A percentile compares a stretch with the other conserved stretches of the same genome.
These are phyloP conservation scores for Mesoligia furuncula DNA, from an alignment of 2,888 invertebrate genomes.

Conservation along the genomic window DNA sequence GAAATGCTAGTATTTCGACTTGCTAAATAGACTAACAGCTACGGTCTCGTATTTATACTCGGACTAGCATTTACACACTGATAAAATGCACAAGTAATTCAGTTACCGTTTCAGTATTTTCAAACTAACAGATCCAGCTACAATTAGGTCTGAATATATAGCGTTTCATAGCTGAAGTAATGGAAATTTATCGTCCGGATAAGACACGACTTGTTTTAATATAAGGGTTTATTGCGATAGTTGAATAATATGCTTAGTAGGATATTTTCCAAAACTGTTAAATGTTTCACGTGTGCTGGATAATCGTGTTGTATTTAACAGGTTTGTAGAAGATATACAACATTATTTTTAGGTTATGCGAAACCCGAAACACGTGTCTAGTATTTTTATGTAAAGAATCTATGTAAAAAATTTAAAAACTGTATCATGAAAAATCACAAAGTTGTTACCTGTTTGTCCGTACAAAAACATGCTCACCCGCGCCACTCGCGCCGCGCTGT, in stretches of 20 bases:
- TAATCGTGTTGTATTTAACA: not conserved
- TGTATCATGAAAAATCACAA: too few species aligned
- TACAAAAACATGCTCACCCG: too few species aligned
- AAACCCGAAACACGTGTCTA: too few species aligned
- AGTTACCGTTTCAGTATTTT: conserved; percentile 34
- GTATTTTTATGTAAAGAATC: too few species aligned
- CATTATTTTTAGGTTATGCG: too few species aligned
- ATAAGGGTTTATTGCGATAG: conserved; percentile 23
- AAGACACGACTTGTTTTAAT: conserved; percentile 60
- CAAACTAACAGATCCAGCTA: conserved; percentile 21
- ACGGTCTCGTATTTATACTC: not conserved
- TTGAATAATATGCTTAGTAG: conserved; percentile 30
- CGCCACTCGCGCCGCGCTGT: too few species aligned
- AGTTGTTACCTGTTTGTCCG: too few species aligned
- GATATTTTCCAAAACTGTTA: not conserved
- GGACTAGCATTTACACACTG: conserved; percentile 4
- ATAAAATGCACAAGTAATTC: conserved; percentile 34
- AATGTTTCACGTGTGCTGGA: not conserved
- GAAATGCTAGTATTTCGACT: not conserved
- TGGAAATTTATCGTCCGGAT: conserved; percentile 68
- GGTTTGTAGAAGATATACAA: not conserved
- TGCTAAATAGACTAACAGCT: not conserved
- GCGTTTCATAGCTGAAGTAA: conserved; percentile 62
- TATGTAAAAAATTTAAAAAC: too few species aligned
- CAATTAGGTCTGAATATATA: conserved; percentile 58